Conservation (phyloP, 2,113 vertebrate species). For the Chionomys nivalis region DNA sequence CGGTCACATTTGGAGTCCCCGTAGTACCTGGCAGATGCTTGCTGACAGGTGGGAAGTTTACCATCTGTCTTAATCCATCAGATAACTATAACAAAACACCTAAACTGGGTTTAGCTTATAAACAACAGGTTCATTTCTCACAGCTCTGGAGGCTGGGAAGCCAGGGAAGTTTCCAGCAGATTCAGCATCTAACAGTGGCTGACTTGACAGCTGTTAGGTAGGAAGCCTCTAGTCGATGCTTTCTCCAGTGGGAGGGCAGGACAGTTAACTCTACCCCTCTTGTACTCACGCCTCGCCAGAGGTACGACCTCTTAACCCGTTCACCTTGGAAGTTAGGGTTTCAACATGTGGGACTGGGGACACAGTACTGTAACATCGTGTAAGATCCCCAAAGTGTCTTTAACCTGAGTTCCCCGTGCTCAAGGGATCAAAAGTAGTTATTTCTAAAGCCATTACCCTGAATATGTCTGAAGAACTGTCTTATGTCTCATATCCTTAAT, state of each 20-base stretch:
- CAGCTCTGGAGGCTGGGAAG: not conserved
- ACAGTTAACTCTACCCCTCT: not conserved
- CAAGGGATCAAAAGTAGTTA: not conserved
- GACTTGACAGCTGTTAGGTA: not conserved
- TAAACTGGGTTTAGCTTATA: not conserved
- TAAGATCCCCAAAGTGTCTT: not conserved
- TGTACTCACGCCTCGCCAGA: not conserved
- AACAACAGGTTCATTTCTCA: not conserved
- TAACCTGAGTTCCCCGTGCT: not conserved
- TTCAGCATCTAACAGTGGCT: not conserved
- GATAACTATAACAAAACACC: not conserved
- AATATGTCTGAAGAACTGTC: not conserved
- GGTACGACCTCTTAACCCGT: not conserved
- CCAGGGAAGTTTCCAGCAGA: not conserved
- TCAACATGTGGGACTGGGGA: not conserved
- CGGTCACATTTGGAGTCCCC: not conserved
- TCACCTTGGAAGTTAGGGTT: not conserved
- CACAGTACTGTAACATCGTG: not conserved
- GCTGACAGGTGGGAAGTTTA: not conserved
- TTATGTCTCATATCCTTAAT: not conserved
- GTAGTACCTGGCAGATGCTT: not conserved
- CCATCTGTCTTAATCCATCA: not conserved
- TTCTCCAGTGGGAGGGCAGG: not conserved
- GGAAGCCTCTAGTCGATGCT: no score
- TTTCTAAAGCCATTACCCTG: slow-evolving; percentile 1